Base-by-base conservation (phyloP, 2,888 invertebrate species). In the Cybosia mesomella region DNA sequence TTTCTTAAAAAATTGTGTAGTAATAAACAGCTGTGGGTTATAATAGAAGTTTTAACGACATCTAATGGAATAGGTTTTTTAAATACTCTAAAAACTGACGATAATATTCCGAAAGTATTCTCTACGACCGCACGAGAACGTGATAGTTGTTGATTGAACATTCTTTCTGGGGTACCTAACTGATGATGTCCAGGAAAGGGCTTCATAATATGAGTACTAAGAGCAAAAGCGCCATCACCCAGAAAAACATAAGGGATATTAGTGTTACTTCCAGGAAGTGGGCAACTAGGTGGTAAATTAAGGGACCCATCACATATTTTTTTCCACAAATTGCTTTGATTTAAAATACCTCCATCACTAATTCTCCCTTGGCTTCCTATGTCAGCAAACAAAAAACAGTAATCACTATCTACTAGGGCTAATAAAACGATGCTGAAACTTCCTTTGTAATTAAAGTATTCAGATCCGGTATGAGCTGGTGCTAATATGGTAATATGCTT, bases 301-400 rank as follows among this genome's bases (percentile, higher is more conserved):
- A 66, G 39, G 8, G 21, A 49, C 59, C 49, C 61, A 58, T 8
- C 9, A 39, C 39, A 61, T 36, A 70, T 77, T 70, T 76, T 82
- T 64, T 76, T 57, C 71, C 75, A 79, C 55, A 80, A 69, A 36
- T 70, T 22, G 64, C 70, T 71, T 61, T 79, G 74, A 62, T 36
- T 73, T 66, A 79, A 78, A 2, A 79, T 75, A 7, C 73, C 75
- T 24, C 77, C 73, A 59, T 74, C 75, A 53, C 73, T 72, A 32
- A 77, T 74, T 69, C 81, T 75, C 21, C 87, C 84, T 73, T 83
- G 84, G 64, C 76, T 67, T 22, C 84, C 87, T 43, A 88, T 76
- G 60, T 87, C 82, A 62, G 83, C 81, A 73, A 82, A 83, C 57
- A 82, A 80, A 80, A 89, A 88, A 63, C 67, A 71, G 32, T 74